A percentile compares a stretch with the other conserved stretches of the same genome.
These are phyloP conservation scores for Cerastis rubricosa DNA, from an alignment of 2,888 invertebrate genomes.

Conservation along the genomic window DNA sequence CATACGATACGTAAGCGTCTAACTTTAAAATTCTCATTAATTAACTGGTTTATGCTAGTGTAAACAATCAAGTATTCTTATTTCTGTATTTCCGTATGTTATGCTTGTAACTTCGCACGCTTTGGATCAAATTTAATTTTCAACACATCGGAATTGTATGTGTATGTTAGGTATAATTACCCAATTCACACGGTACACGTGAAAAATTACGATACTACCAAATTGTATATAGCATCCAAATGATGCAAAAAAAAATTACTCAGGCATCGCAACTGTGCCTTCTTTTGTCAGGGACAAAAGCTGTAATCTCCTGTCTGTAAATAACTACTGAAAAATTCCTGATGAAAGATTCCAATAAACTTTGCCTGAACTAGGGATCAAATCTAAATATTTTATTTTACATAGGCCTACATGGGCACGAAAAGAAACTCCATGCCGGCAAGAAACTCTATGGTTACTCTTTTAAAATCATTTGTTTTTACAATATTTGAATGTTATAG, in stretches of 20 bases:
- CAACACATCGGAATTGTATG: slow-evolving; percentile 2
- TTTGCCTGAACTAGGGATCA: not conserved
- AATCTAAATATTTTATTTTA: too few relatives aligned
- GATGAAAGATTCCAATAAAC: not conserved
- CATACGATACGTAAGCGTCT: not conserved
- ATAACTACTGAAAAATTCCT: not conserved
- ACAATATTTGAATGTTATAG: too few relatives aligned
- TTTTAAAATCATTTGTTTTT: too few relatives aligned
- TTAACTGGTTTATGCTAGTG: not conserved
- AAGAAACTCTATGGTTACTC: too few relatives aligned
- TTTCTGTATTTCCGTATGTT: not conserved
- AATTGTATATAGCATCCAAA: not conserved
- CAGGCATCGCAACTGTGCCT: not conserved
- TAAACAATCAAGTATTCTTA: not conserved
- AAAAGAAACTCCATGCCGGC: too few relatives aligned
- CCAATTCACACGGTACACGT: slow-evolving; percentile 11
- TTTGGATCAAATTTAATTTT: not conserved
- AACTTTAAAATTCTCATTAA: not conserved
- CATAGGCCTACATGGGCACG: too few relatives aligned
- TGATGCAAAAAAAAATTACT: not conserved
- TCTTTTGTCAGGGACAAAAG: not conserved
- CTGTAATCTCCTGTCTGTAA: not conserved
- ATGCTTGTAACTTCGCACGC: slow-evolving; percentile 13
- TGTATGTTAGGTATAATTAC: not conserved
- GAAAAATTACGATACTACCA: not conserved